Percentiles rank a stretch among this genome's conserved stretches.
These are phyloP conservation scores for Ectobius pallidus DNA, from an alignment of 2,888 invertebrate genomes.

Conservation along the genomic window DNA sequence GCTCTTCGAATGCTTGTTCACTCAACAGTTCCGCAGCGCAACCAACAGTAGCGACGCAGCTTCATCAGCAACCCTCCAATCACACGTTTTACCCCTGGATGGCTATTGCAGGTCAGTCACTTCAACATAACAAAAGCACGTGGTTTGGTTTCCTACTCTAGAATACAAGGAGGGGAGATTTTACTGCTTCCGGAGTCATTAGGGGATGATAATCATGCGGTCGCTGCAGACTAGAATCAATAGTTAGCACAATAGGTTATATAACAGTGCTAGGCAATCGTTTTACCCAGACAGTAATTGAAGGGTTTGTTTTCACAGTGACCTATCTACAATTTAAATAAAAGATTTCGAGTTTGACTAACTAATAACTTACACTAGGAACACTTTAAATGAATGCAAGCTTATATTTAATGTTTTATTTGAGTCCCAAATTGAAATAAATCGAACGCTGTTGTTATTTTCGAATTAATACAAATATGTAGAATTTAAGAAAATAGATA, in stretches of 20 bases:
- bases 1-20: constrained; percentile 87
- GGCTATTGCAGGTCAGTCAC: constrained; percentile 94
- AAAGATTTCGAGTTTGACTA: too few species aligned
- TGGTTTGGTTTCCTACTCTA: neutral
- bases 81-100: constrained; percentile 98
- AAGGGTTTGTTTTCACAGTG: too few species aligned
- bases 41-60: constrained; percentile 74
- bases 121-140: constrained; percentile 7
- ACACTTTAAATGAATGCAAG: too few species aligned
- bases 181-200: constrained; percentile 7
- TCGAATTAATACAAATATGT: too few species aligned
- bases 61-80: constrained; percentile 84
- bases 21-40: constrained; percentile 81
- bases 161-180: constrained; percentile 3
- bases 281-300: too few species aligned
- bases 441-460: too few species aligned
- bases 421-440: too few species aligned
- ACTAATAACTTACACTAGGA: too few species aligned
- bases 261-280: neutral
- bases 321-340: too few species aligned
- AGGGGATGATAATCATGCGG: neutral
- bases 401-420: too few species aligned
- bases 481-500: too few species aligned
- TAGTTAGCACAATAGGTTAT: neutral
- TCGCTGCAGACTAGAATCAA: neutral